These are phyloP conservation scores for Syndactyla subalaris DNA, from an alignment of 2,797 vertebrate species.

Conservation along the genomic window DNA sequence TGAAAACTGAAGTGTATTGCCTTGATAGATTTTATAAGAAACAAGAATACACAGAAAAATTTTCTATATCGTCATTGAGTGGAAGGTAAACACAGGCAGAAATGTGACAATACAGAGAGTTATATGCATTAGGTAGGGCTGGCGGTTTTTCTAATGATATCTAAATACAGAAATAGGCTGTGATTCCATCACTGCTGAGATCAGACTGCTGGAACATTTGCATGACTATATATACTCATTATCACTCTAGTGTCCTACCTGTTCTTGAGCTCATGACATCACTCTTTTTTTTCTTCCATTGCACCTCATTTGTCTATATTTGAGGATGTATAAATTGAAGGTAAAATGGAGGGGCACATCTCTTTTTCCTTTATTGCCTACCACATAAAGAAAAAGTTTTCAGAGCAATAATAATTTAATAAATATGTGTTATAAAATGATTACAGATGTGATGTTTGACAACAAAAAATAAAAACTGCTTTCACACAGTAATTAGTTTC, in stretches of 20 bases:
- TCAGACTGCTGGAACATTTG: conserved; percentile 27
- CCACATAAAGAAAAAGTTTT: background rate
- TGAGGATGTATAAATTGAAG: background rate
- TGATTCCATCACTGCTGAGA: conserved; percentile 4
- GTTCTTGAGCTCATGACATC: background rate
- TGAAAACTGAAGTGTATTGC: background rate
- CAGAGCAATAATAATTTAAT: background rate
- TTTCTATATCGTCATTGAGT: background rate
- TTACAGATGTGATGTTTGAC: background rate
- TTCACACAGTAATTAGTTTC: background rate
- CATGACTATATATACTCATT: conserved; percentile 28
- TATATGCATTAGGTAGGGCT: background rate
- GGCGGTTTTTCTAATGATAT: conserved; percentile 39
- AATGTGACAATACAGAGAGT: background rate
- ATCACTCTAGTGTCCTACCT: conserved; percentile 10
- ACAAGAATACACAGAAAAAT: background rate
- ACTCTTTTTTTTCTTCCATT: background rate
- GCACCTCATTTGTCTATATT: conserved; percentile 14
- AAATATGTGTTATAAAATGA: background rate
- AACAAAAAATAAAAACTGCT: background rate
- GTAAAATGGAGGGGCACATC: background rate
- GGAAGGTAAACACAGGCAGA: background rate
- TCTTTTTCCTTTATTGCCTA: background rate
- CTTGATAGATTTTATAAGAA: background rate
- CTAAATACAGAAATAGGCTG: conserved; percentile 24